Percentiles rank a stretch among this genome's conserved stretches.
Conservation (phyloP, 2,113 vertebrate species). For the Chloroceryle aenea region DNA sequence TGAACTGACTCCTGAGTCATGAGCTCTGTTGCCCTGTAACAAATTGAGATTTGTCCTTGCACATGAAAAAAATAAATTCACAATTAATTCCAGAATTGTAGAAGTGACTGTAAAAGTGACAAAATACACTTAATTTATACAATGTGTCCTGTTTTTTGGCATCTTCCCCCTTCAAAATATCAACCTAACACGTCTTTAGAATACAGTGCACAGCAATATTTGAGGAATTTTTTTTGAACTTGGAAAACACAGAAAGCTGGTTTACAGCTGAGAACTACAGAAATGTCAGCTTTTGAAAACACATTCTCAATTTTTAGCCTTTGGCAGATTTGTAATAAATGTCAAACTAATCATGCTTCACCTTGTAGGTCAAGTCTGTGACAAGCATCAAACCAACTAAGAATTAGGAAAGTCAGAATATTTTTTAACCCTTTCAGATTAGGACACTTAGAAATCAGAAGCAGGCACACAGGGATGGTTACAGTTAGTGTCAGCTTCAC, state of each 20-base stretch:
- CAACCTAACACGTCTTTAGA: not conserved
- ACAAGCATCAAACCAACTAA: conserved; percentile 11
- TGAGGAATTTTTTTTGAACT: not conserved
- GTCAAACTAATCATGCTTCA: conserved; percentile 39
- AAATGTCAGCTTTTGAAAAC: conserved; percentile 33
- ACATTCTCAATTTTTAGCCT: conserved; percentile 9
- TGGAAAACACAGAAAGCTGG: not conserved
- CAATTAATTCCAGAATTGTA: conserved; percentile 22
- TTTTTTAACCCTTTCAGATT: conserved; percentile 13
- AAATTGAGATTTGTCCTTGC: conserved; percentile 33
- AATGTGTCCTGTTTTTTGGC: not conserved
- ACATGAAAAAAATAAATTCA: not conserved
- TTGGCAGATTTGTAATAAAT: not conserved
- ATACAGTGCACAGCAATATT: not conserved
- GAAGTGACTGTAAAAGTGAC: not conserved
- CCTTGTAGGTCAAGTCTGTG: not conserved
- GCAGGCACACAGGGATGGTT: not conserved
- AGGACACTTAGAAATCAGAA: not conserved
- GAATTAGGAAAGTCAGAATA: not conserved
- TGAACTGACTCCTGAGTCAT: conserved; percentile 39
- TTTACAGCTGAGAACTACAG: not conserved
- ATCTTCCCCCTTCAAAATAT: not conserved
- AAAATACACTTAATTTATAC: conserved; percentile 23
- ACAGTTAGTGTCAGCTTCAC: not conserved
- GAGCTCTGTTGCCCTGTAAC: not conserved